Base-by-base conservation (phyloP, 2,797 vertebrate species). In the Octomys mimax region DNA sequence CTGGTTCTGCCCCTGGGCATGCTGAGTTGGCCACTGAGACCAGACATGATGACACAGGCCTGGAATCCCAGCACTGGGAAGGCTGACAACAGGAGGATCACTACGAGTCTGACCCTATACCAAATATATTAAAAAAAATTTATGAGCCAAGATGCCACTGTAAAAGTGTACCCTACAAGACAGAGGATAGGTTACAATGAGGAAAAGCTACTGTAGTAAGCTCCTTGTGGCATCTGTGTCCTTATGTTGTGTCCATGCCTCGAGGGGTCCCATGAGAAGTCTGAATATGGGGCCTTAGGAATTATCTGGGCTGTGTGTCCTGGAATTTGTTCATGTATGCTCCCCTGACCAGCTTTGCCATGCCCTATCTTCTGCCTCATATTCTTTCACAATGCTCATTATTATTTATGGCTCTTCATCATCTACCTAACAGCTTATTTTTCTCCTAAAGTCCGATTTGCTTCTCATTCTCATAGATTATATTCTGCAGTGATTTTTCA, bases 371-470 rank as follows among this genome's bases (percentile, higher is more conserved):
- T 73, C 36, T 42, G 71, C 11, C 22, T 73, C 71, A 73, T 98
- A 98, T 98, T 98, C 97, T 98, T 97, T 97, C 36, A 12, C 80
- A 33, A 68, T 52, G 31, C 46, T 89, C 24, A 46, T 78, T 94
- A 82, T 89, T 87, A 42, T 66, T 13, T 8, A 1, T 62, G n/a
- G 16, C 83, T 96, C 54, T 88, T 94, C 46, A 66, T 92, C 64
- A 46, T 95, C 83, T 91, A 42, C 33, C 28, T 86, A 57, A 21
- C 78, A 24, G 95, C 49, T 89, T 70, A 77, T 26, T 89, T 95
- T 92, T 64, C 33, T 80, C n/a, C 59, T 18, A 54, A 70, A 94
- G 52, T 46, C 39, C 57, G 1, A 64, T 83, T 90, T 93, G 89
- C 33, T 95, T 96, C 36, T 87, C 39, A 75, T 75, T 73, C 39